Conservation (phyloP, 37 sponge, comb jelly and placozoan genomes). For the Oopsacas minuta region DNA sequence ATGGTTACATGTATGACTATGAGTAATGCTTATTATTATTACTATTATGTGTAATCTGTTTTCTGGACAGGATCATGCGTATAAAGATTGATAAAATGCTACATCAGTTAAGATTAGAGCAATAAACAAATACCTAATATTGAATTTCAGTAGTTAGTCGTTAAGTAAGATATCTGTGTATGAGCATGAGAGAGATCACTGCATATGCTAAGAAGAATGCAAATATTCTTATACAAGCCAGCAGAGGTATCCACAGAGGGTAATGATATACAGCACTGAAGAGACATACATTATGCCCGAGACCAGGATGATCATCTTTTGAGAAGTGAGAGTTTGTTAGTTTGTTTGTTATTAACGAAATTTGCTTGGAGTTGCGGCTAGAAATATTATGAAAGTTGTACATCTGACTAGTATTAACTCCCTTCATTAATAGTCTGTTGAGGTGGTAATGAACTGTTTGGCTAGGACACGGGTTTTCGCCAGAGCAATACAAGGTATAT, state of each 20-base stretch:
- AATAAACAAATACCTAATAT: too few relatives aligned
- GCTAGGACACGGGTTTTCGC: neutral
- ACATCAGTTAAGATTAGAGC: too few relatives aligned
- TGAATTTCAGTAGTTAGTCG: too few relatives aligned
- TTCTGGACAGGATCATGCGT: too few relatives aligned
- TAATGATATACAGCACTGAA: neutral
- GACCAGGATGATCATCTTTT: neutral
- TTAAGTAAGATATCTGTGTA: neutral
- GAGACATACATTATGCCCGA: neutral
- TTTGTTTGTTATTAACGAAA: neutral
- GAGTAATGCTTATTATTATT: too few relatives aligned
- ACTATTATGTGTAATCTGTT: too few relatives aligned
- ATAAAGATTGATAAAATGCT: too few relatives aligned
- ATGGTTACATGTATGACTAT: too few relatives aligned
- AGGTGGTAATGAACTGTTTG: neutral
- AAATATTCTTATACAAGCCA: neutral
- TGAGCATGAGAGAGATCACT: neutral
- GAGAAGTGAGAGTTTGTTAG: neutral
- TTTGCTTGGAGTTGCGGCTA: neutral
- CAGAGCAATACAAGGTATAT: neutral
- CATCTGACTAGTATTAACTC: neutral
- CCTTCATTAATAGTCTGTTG: neutral
- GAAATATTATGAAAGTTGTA: slow-evolving; percentile 3
- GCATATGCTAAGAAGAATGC: neutral
- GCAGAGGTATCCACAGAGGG: neutral